Percentiles rank a stretch among this genome's conserved stretches.
phyloP scores from a whole-genome alignment of 2,113 vertebrate species.

The Aspidoscelis tigris region DNA sequence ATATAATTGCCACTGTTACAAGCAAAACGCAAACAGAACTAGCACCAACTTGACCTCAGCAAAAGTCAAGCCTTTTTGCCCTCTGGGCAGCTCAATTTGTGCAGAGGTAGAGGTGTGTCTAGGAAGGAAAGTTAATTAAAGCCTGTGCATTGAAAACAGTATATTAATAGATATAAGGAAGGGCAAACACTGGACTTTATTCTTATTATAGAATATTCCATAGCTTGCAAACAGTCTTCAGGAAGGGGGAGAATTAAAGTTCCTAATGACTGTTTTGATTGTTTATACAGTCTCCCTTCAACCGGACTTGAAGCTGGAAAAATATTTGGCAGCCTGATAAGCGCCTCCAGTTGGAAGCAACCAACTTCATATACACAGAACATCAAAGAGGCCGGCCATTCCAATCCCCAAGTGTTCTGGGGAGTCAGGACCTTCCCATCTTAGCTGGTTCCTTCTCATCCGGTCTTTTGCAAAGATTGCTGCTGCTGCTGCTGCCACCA shows the following conservation, averaged over 20 bases:
- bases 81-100: neutral
- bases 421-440: neutral
- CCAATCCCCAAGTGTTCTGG: neutral
- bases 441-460: neutral
- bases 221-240: neutral
- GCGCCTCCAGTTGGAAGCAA: neutral
- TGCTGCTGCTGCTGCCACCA: neutral
- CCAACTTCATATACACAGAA: neutral
- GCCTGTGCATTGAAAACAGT: neutral
- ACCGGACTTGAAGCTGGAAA: neutral
- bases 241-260: neutral
- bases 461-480: neutral
- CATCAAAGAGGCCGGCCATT: neutral
- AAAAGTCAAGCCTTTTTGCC: neutral
- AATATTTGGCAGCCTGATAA: neutral
- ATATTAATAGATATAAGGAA: neutral
- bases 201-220: neutral
- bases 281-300: neutral
- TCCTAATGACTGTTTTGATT: no score
- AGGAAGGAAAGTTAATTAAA: neutral
- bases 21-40: neutral
- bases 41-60: neutral
- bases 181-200: neutral
- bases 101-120: neutral
- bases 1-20: neutral